A percentile compares a stretch with the other conserved stretches of the same genome.
phyloP scores from a whole-genome alignment of 1,140 invertebrate genomes.

The Nylanderia fulva region DNA sequence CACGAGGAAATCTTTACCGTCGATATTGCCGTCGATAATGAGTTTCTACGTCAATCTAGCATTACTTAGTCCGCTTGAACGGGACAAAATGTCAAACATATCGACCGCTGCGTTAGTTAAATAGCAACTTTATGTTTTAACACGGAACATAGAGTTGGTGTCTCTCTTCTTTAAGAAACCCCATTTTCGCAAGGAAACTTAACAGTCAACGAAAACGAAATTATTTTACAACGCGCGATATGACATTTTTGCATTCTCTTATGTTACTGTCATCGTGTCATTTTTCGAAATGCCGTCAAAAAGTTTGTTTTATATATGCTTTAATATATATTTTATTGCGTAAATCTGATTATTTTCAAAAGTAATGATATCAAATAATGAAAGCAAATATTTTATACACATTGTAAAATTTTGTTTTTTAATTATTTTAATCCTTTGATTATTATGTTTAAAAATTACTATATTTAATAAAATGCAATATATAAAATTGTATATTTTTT shows the following conservation, averaged over 20 bases:
- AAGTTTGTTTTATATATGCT: no score
- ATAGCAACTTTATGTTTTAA: conserved; percentile 4
- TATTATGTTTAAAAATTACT: no score
- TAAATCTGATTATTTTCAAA: no score
- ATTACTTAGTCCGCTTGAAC: conserved; percentile 11
- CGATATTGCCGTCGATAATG: conserved; percentile 50
- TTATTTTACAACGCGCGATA: background rate
- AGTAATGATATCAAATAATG: no score
- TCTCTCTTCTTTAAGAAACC: background rate
- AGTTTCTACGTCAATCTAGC: conserved; percentile 23
- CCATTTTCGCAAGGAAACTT: background rate
- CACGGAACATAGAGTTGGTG: background rate
- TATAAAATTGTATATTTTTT: no score
- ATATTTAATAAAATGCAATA: no score
- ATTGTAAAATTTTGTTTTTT: no score
- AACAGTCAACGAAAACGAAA: background rate
- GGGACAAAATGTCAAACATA: conserved; percentile 10
- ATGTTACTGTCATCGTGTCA: background rate
- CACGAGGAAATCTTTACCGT: conserved; percentile 47
- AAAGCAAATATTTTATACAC: no score
- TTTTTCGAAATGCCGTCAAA: conserved; percentile 11
- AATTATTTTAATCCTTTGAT: no score
- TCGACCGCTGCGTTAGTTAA: background rate
- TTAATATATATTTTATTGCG: background rate
- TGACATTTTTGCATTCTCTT: background rate